phyloP scores from a whole-genome alignment of 2,888 invertebrate species.

The Serrognathus titanus region DNA sequence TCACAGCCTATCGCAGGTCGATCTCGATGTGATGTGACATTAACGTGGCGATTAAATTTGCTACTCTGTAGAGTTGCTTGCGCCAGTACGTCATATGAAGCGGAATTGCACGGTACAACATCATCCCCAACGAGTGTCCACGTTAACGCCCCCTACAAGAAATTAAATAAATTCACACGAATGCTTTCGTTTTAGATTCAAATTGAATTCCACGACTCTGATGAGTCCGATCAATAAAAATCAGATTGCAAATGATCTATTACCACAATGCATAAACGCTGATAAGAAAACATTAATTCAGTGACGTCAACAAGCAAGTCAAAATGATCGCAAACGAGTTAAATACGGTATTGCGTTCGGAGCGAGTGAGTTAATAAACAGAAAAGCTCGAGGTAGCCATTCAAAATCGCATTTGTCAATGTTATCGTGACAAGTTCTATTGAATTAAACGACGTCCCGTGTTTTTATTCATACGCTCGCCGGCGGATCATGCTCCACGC shows the following conservation, averaged over 20 bases:
- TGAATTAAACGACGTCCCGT: conserved; percentile 39
- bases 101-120: too few species aligned
- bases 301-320: not conserved
- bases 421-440: conserved; percentile 42
- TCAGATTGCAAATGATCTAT: not conserved
- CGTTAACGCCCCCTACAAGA: too few species aligned
- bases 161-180: too few species aligned
- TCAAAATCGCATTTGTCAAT: conserved; percentile 43
- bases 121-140: too few species aligned
- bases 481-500: conserved; percentile 29
- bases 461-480: conserved; percentile 23
- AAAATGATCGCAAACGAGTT: not conserved
- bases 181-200: too few species aligned
- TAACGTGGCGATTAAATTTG: too few species aligned
- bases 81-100: too few species aligned
- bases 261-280: not conserved
- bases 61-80: too few species aligned
- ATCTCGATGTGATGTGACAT: too few species aligned
- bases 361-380: conserved; percentile 22
- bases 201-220: too few species aligned
- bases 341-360: conserved; percentile 24
- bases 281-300: not conserved
- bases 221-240: too few species aligned
- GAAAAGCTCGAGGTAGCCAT: conserved; percentile 27
- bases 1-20: too few species aligned